Percentiles rank a stretch among this genome's conserved stretches.
These are phyloP conservation scores for Brevimyrus niger DNA, from an alignment of 2,113 vertebrate species.

Conservation along the genomic window DNA sequence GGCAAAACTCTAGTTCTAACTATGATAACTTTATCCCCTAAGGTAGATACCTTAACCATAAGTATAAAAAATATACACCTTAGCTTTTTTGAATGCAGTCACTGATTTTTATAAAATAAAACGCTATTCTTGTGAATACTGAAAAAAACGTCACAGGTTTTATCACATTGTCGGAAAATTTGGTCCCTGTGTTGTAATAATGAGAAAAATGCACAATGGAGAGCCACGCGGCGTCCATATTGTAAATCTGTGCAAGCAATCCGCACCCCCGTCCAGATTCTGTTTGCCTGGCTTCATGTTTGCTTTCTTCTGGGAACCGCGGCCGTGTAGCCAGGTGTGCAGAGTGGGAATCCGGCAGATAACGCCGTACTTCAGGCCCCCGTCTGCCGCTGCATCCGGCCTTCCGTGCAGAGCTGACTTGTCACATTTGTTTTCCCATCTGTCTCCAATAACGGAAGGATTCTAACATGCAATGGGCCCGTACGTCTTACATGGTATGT, in stretches of 20 bases:
- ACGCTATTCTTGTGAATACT: neutral
- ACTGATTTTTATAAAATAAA: neutral
- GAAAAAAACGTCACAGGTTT: neutral
- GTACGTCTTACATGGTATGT: neutral
- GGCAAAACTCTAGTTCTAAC: neutral
- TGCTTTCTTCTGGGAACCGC: neutral
- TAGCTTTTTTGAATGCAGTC: neutral
- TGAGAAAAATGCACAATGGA: neutral
- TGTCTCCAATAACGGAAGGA: neutral
- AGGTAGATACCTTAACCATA: neutral
- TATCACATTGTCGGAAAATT: neutral
- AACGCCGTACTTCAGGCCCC: neutral
- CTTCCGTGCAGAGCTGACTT: neutral
- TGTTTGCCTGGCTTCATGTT: neutral
- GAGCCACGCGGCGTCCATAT: neutral
- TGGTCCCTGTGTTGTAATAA: neutral
- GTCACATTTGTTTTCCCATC: neutral
- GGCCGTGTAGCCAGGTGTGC: neutral
- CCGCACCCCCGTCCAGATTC: neutral
- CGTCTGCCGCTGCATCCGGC: neutral
- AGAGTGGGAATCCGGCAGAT: neutral
- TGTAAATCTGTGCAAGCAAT: neutral
- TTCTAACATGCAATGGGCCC: neutral
- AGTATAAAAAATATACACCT: neutral
- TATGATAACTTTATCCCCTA: neutral